Base-by-base conservation (phyloP, 2,797 vertebrate genomes). In the Hoplostethus atlanticus region DNA sequence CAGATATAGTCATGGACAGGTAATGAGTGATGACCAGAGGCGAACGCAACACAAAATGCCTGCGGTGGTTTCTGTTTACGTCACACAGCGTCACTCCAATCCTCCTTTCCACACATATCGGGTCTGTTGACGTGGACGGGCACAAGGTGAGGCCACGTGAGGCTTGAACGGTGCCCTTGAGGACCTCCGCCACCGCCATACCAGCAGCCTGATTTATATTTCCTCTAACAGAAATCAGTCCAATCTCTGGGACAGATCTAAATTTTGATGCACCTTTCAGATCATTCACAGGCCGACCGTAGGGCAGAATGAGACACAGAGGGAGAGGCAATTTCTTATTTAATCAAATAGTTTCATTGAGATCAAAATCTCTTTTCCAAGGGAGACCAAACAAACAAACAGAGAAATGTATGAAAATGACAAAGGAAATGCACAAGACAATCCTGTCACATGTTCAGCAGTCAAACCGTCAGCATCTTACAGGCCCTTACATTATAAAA, bases 101-200 rank as follows among this genome's bases (percentile, higher is more conserved):
- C 61, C 60, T 77, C 78, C 77, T 81, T 76, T 48, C 54, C 74
- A 46, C 71, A 59, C 66, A 69, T 57, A 53, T 36, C 44, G 30
- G 30, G 30, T 42, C 46, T 51, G 50, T 11, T 40, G 38, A 40
- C 50, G 50, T 25, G 17, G 25, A 25, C 21, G 2, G 17, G 50
- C 50, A 51, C 38, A 2, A 1, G 38, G 6, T 8, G 6, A 8
- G 47, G 68, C 5, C 38, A 34, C 31, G 31, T 34, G 31, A 34
- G 31, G 51, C 21, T 21, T 21, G 21, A 21, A 21, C 1, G 21
- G 36, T 55, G 61, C 69, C 79, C 71, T 34, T 38, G 17, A 38
- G 47, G 40, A 30, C 67, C 64, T 13, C 56, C 31, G 31, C 4
- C 54, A 16, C 36, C 21, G 9, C 6, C 13, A 31, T 6, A 7